Conservation (phyloP, 1,140 invertebrate species). For the Drosophila mojavensis region DNA sequence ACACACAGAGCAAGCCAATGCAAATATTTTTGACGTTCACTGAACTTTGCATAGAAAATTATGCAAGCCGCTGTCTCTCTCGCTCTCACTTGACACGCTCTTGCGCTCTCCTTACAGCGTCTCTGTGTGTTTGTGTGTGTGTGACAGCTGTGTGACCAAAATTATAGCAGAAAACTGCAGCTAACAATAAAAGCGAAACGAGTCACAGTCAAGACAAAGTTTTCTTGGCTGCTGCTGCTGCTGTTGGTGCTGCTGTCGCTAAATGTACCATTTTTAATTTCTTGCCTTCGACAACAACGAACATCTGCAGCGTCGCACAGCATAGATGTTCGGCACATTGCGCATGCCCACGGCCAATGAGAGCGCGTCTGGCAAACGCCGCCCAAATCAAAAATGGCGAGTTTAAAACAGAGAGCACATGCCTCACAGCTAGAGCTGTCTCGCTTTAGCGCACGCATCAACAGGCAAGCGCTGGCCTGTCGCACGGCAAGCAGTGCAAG, state of each 20-base stretch:
- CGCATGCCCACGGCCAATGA: conserved; percentile 74
- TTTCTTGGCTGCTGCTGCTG: conserved; percentile 62
- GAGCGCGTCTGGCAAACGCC: conserved; percentile 69
- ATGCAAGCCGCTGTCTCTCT: conserved; percentile 63
- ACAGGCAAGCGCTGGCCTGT: conserved; percentile 8
- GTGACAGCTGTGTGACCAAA: conserved; percentile 81
- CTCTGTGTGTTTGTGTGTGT: conserved; percentile 37
- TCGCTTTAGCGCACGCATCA: conserved; percentile 39
- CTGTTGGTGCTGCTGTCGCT: conserved; percentile 38
- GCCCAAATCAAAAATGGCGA: conserved; percentile 83
- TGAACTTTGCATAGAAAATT: conserved; percentile 82
- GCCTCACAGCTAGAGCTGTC: conserved; percentile 24
- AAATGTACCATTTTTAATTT: conserved; percentile 58
- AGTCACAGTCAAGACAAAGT: conserved; percentile 56
- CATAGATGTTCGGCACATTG: conserved; percentile 29
- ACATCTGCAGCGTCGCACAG: conserved; percentile 62
- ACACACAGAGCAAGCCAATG: conserved; percentile 57
- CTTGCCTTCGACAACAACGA: conserved; percentile 66
- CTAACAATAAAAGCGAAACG: conserved; percentile 74
- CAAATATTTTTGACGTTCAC: conserved; percentile 83
- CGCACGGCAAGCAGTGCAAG: conserved; percentile 52
- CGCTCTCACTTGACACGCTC: conserved; percentile 16
- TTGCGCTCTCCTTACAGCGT: conserved; percentile 20
- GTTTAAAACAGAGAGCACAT: conserved; percentile 62
- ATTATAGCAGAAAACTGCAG: conserved; percentile 68